Conservation (phyloP, 2,113 vertebrate species). For the Embiotoca jacksoni region DNA sequence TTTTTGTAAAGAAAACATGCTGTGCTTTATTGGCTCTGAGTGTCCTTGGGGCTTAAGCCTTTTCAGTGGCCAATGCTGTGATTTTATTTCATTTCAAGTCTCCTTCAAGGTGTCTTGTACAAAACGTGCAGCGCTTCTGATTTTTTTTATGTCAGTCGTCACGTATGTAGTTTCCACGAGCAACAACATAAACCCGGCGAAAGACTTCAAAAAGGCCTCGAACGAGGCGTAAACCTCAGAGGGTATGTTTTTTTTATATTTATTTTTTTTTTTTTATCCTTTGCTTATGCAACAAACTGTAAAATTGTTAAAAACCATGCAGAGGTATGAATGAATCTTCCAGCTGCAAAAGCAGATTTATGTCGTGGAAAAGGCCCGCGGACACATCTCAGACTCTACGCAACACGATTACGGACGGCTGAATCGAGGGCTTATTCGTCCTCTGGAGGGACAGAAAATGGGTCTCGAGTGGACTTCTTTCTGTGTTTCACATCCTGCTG, state of each 20-base stretch:
- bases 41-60: slow-evolving; percentile 13
- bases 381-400: slow-evolving; percentile 33
- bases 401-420: slow-evolving; percentile 44
- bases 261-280: not conserved
- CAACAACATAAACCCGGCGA: not conserved
- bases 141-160: slow-evolving; percentile 17
- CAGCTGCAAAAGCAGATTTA: slow-evolving; percentile 64
- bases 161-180: not conserved
- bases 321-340: slow-evolving; percentile 42
- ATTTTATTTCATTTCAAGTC: slow-evolving; percentile 11
- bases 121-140: not conserved
- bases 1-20: slow-evolving; percentile 8
- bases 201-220: slow-evolving; percentile 20
- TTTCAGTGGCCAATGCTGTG: not conserved
- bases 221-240: slow-evolving; percentile 27
- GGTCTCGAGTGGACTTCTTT: slow-evolving; percentile 34
- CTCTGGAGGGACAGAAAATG: slow-evolving; percentile 45
- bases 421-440: slow-evolving; percentile 22
- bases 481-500: slow-evolving; percentile 34
- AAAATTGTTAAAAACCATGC: slow-evolving; percentile 21
- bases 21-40: not conserved
- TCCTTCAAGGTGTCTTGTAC: not conserved
- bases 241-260: too few species aligned
- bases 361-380: slow-evolving; percentile 33
- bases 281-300: slow-evolving; percentile 42